Evolutionary conservation across 2,797 vertebrate genomes (phyloP), one percentile per base, ranked within the genome.

Genomic region (Galagoides demidoff): DNA sequence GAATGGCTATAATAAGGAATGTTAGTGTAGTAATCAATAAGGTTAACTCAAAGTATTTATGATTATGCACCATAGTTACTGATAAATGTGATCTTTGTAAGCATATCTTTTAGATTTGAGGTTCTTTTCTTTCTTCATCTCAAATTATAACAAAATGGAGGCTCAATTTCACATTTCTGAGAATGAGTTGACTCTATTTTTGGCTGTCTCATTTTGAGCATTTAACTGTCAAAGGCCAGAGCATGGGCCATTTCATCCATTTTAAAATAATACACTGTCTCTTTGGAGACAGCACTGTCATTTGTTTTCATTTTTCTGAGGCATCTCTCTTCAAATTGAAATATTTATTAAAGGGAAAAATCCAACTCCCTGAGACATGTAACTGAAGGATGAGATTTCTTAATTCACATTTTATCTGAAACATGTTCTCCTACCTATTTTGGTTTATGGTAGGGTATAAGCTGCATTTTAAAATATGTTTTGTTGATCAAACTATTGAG

Each of bases 271-370:
- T 97, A 71, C 92, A 94, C 97, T 98, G 96, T 98, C 97, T 98
- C 96, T 98, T 98, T 97, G 94, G 94, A 98, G 94, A 97, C 95
- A 98, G 93, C 89, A 90, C 89, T 96, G 92, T 94, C 98, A 98
- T 98, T 98, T 98, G 94, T 98, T 98, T 98, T 98, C 98, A 98
- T 99, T 98, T 98, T 73, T 68, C 94, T 95, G 89, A 95, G 71
- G 96, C 12, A 3, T 98, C 78, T 1, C 78, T 98, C 92, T 97
- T 98, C 93, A 98, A 96, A 98, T 98, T 98, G 98, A 98, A 98
- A 98, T 98, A 98, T 97, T 97, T 98, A 98, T 98, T 98, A 98
- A 98, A 97, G 76, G 76, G 88, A 98, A 98, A 98, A 97, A 71
- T 95, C 89, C 88, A 96, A 87, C 96, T 98, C 98, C 87, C 96